A percentile compares a stretch with the other conserved stretches of the same genome.
Conservation (phyloP, 2,888 invertebrate species). For the Autographa gamma region DNA sequence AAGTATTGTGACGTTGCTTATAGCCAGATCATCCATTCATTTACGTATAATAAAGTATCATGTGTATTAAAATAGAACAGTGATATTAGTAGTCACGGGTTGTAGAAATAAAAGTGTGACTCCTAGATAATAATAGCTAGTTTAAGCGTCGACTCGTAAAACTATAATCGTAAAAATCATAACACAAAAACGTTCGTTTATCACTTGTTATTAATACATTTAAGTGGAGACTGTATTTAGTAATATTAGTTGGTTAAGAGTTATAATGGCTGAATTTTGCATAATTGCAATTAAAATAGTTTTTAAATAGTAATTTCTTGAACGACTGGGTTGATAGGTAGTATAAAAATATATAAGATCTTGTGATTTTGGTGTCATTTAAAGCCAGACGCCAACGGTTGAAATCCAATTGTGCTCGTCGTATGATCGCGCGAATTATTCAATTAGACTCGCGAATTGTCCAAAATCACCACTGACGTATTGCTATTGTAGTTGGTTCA, state of each 20-base stretch:
- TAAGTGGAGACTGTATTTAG: not conserved
- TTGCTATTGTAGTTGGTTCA: constrained; percentile 69
- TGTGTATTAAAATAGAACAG: not conserved
- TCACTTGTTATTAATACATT: not conserved
- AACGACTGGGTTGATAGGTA: not conserved
- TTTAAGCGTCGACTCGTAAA: not conserved
- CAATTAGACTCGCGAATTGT: constrained; percentile 71
- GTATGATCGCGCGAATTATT: constrained; percentile 64
- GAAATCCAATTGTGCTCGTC: constrained; percentile 18
- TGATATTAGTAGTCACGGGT: not conserved
- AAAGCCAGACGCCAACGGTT: constrained; percentile 25
- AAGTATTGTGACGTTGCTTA: no score
- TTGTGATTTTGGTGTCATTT: constrained; percentile 6
- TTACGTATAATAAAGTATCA: not conserved
- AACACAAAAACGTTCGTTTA: not conserved
- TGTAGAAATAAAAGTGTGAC: not conserved
- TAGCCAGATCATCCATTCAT: no score
- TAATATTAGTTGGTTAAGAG: not conserved
- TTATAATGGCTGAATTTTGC: not conserved
- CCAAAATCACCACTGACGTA: constrained; percentile 68
- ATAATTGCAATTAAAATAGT: no score
- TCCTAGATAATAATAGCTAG: not conserved
- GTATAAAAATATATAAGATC: not conserved
- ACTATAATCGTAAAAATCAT: not conserved
- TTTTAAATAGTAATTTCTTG: not conserved